Conservation (phyloP, 2,888 invertebrate genomes). For the Athalia cordata region DNA sequence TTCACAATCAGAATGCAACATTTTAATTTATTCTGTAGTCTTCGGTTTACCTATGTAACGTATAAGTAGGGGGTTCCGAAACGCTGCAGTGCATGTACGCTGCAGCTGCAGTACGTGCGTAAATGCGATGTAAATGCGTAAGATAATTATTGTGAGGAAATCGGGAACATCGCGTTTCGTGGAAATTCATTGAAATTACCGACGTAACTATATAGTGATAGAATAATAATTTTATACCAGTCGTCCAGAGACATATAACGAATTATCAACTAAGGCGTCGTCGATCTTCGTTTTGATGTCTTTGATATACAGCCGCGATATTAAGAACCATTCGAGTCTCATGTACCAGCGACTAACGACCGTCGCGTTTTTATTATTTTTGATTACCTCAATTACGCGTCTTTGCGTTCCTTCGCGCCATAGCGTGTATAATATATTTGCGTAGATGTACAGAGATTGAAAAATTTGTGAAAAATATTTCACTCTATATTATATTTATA, state of each 20-base stretch:
- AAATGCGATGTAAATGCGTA: not conserved
- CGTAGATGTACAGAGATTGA: not conserved
- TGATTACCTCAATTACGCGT: constrained; percentile 40
- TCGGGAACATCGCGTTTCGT: too few species aligned
- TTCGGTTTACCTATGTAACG: not conserved
- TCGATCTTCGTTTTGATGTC: not conserved
- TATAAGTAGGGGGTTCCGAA: not conserved
- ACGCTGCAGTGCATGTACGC: not conserved
- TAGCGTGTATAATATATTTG: not conserved
- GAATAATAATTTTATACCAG: too few species aligned
- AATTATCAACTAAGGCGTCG: constrained; percentile 26
- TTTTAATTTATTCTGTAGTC: constrained; percentile 45
- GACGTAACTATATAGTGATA: constrained; percentile 10
- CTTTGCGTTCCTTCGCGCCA: constrained; percentile 4
- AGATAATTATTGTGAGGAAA: not conserved
- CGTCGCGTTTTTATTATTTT: constrained; percentile 41
- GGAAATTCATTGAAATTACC: not conserved
- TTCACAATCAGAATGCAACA: constrained; percentile 52
- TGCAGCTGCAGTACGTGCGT: not conserved
- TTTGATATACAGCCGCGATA: not conserved
- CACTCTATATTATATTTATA: not conserved
- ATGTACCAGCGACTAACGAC: not conserved
- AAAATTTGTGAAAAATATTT: not conserved
- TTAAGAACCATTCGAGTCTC: not conserved
- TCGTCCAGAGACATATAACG: not conserved